Evolutionary conservation across 2,888 invertebrate genomes (phyloP).

Genomic region (Cephus rjabovi): DNA sequence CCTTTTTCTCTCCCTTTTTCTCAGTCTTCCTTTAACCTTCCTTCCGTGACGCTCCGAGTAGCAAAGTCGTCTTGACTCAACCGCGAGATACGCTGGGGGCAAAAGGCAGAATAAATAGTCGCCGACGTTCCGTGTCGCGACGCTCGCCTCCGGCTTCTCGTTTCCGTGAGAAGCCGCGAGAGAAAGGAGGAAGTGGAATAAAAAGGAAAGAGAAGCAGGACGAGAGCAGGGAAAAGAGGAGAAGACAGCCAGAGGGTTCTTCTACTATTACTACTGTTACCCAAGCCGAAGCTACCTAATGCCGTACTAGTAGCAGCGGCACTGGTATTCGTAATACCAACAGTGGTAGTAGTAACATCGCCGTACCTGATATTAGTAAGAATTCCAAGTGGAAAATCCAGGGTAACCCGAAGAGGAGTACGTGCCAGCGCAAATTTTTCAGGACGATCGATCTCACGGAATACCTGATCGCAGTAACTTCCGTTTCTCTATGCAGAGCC

Average conservation of each 20-base stretch:
- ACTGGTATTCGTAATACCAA: too few species aligned
- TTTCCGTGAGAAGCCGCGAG: slow-evolving; percentile 1
- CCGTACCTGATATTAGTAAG: too few species aligned
- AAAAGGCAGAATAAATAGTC: slow-evolving; percentile 22
- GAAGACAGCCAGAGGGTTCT: slow-evolving; percentile 3
- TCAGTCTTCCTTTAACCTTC: not conserved
- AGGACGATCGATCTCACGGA: slow-evolving; percentile 10
- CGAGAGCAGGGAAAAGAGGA: not conserved
- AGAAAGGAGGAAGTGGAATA: not conserved
- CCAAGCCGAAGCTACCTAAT: too few species aligned
- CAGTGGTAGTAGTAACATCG: too few species aligned
- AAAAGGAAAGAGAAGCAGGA: not conserved
- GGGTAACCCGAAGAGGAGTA: too few species aligned
- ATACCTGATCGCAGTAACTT: slow-evolving; percentile 12
- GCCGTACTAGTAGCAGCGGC: too few species aligned
- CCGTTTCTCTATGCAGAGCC: not conserved
- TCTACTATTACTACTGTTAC: too few species aligned
- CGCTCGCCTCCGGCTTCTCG: slow-evolving; percentile 7
- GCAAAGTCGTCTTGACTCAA: not conserved
- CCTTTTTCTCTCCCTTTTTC: not conserved
- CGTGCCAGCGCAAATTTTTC: too few species aligned
- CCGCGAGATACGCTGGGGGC: slow-evolving; percentile 11
- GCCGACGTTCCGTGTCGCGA: slow-evolving; percentile 8
- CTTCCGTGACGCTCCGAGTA: not conserved
- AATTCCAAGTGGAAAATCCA: too few species aligned